Evolutionary conservation across 2,797 vertebrate genomes (phyloP).

Genomic region (Gadopsis marmoratus): DNA sequence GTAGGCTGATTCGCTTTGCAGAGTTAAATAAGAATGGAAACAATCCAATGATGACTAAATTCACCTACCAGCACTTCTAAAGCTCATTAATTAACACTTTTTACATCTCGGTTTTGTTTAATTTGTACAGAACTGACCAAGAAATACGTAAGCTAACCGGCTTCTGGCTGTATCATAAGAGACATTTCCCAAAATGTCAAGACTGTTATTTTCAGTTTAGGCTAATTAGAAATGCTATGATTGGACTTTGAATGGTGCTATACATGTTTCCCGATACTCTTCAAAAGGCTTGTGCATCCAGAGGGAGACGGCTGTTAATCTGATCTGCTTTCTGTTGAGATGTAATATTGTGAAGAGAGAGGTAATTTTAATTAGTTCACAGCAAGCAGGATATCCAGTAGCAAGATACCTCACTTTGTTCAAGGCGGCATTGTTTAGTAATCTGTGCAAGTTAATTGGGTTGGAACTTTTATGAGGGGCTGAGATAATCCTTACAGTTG

Average conservation of each 20-base stretch:
- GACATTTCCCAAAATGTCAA: too few relatives aligned
- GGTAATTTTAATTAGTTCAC: background rate
- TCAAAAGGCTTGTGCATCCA: background rate
- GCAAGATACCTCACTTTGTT: background rate
- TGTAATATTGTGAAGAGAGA: background rate
- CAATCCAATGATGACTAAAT: background rate
- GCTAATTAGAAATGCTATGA: background rate
- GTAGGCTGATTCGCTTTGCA: too few relatives aligned
- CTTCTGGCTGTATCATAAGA: background rate
- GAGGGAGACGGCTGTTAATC: background rate
- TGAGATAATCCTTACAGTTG: constrained; percentile 8
- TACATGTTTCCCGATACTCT: background rate
- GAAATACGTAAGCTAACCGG: background rate
- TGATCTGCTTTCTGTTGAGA: background rate
- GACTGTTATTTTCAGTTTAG: background rate
- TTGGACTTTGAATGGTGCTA: background rate
- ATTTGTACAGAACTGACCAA: background rate
- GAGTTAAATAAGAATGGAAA: background rate
- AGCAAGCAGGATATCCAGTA: constrained; percentile 5
- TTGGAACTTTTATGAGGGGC: background rate
- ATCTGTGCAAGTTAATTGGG: background rate
- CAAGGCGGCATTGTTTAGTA: background rate
- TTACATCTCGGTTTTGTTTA: background rate
- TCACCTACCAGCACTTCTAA: background rate
- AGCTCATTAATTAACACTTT: background rate